phyloP scores from a whole-genome alignment of 2,113 vertebrate genomes.

The Entomyzon cyanotis region DNA sequence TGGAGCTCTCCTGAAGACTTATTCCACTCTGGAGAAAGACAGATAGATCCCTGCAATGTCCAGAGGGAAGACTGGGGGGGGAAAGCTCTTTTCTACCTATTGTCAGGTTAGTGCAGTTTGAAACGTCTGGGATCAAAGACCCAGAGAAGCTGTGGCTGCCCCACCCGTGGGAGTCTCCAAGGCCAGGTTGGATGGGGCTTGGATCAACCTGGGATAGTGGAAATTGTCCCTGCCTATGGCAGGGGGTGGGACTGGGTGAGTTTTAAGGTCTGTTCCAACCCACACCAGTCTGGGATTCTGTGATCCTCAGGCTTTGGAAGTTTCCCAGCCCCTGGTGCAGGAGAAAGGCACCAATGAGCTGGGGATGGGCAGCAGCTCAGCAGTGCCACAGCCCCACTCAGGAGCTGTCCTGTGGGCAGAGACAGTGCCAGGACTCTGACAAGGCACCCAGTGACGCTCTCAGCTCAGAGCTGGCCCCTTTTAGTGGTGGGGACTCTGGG shows the following conservation, averaged over 20 bases:
- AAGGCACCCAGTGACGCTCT: neutral
- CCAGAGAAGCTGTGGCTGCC: neutral
- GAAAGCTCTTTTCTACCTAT: neutral
- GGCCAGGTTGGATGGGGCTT: accelerated
- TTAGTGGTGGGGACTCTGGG: neutral
- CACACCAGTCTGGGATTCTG: neutral
- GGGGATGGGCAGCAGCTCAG: neutral
- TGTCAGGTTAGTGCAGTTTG: neutral
- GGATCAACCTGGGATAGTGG: neutral
- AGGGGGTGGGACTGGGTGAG: too few relatives aligned
- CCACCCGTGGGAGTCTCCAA: neutral
- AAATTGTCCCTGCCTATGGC: neutral
- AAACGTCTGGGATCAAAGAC: neutral
- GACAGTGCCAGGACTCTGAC: accelerated
- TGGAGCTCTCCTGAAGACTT: neutral
- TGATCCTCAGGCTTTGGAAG: neutral
- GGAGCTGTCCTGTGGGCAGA: neutral
- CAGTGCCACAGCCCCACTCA: accelerated
- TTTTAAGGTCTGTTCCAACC: neutral
- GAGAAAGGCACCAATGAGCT: neutral
- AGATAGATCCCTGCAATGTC: neutral
- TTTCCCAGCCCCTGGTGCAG: neutral
- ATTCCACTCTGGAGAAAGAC: neutral
- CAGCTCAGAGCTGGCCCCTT: neutral
- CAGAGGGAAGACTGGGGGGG: accelerated